Conservation (phyloP, 1,140 invertebrate species). For the Eriosoma lanigerum region DNA sequence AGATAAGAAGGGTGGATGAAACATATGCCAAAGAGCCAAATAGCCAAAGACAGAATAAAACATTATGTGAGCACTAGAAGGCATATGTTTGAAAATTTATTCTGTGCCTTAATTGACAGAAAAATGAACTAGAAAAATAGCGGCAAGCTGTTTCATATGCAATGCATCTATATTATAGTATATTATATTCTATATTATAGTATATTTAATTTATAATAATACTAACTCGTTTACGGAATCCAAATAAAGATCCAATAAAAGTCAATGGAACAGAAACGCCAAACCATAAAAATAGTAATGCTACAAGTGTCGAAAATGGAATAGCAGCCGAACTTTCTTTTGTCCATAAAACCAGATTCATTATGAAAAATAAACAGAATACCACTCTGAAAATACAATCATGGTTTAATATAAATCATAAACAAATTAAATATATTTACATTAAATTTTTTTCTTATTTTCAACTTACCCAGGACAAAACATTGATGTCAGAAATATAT, state of each 20-base stretch:
- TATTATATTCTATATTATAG: no score
- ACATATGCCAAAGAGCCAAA: no score
- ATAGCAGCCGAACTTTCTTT: constrained; percentile 94
- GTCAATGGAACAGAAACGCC: constrained; percentile 97
- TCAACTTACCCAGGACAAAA: constrained; percentile 83
- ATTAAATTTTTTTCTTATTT: background rate
- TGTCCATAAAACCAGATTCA: constrained; percentile 94
- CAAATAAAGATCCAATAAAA: constrained; percentile 97
- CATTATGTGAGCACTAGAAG: no score
- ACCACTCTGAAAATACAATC: constrained; percentile 75
- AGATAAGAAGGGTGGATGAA: no score
- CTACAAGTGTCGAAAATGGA: constrained; percentile 96
- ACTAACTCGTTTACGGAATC: constrained; percentile 91
- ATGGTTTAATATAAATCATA: no score
- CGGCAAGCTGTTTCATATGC: no score
- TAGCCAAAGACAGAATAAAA: no score
- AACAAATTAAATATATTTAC: background rate
- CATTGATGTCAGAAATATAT: constrained; percentile 93
- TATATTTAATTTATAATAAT: background rate
- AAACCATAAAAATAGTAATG: constrained; percentile 95
- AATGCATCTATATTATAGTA: no score
- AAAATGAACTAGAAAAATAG: no score
- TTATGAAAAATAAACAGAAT: constrained; percentile 91
- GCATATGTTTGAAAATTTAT: no score
- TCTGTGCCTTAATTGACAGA: no score